Base-by-base conservation (phyloP, 1,140 invertebrate genomes). In the Drosophila truncata region DNA sequence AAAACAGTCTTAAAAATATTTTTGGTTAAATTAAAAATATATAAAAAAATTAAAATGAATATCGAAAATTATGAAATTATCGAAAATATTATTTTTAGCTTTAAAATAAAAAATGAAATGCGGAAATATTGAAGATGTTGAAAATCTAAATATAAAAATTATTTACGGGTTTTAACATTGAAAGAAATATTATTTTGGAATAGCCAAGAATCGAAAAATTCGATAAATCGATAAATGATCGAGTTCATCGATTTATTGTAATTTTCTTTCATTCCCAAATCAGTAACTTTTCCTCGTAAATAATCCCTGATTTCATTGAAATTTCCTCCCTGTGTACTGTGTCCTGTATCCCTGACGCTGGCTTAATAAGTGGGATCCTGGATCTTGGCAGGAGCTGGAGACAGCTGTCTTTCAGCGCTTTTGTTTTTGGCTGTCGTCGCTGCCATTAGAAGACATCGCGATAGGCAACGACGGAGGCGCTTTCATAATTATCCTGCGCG, bases 331-430 rank as follows among this genome's bases (percentile, higher is more conserved):
- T 39, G 25, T 62, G 44, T 7, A 37, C 54, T 25, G 20, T 11
- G 52, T 18, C n/a, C 47, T 50, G 47, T 31, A 50, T 50, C n/a
- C 47, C 41, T 37, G 13, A 20, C 16, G 7, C 35, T 23, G 39
- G 13, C 23, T 54, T 33, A 27, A 47, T 33, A 57, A 25, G 42
- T 54, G 18, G 4, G 23, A 33, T 33, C 37, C 6, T 25, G 54
- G 41, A 37, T 59, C 27, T 13, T 31, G 44, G 31, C 25, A 37
- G 33, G 47, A n/a, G 18, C 52, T n/a, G 69, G 64, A 66, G 67
- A 83, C 74, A 80, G 73, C 76, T 85, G 82, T 81, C 82, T 85
- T 62, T 83, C 80, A 74, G 61, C 84, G 84, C 80, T 63, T 88
- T 88, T 88, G 80, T 84, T 55, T 55, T 55, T 55, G 71, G 84